Conservation (phyloP, 2,113 vertebrate genomes). For the Pseudopodoces humilis region DNA sequence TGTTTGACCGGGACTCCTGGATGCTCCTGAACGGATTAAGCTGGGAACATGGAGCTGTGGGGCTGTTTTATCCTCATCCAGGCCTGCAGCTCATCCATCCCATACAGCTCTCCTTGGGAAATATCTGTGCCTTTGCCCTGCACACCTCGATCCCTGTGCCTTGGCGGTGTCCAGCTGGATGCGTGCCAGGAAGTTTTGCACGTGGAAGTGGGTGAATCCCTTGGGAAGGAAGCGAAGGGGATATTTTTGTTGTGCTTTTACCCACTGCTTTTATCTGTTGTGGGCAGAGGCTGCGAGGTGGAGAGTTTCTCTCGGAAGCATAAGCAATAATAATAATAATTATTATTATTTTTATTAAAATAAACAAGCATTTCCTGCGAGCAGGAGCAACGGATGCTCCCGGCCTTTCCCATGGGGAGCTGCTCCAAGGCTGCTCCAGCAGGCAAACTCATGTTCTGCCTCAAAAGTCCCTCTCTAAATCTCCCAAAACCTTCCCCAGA, state of each 20-base stretch:
- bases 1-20: neutral
- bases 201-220: neutral
- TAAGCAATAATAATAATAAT: neutral
- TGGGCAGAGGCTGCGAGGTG: neutral
- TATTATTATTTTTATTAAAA: neutral
- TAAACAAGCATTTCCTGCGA: neutral
- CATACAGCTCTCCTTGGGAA: neutral
- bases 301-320: neutral
- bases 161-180: neutral
- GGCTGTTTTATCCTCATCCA: neutral
- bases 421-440: neutral
- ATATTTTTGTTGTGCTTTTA: neutral
- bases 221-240: neutral
- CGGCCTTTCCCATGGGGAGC: neutral
- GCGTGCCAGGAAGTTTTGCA: fast-evolving
- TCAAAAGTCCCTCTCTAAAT: neutral
- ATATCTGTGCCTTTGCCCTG: neutral
- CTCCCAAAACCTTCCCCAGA: neutral
- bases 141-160: neutral
- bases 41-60: neutral
- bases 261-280: neutral
- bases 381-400: neutral
- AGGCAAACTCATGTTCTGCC: neutral
- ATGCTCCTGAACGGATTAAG: neutral
- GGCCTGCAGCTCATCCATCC: neutral